phyloP scores from a whole-genome alignment of 2,113 vertebrate species.

The Callocephalon fimbriatum region DNA sequence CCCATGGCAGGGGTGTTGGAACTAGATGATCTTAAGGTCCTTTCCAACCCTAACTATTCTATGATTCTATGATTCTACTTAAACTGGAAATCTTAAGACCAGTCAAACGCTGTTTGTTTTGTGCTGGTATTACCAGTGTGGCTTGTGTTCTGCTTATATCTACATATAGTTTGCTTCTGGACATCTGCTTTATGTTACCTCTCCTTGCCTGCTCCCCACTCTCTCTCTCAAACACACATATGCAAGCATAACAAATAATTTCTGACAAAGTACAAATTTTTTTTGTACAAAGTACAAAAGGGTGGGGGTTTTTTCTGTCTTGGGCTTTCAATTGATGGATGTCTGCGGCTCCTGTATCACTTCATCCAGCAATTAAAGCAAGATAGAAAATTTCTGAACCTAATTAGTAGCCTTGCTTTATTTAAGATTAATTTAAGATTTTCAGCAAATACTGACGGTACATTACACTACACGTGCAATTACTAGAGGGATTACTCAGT shows the following conservation, averaged over 20 bases:
- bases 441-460: background rate
- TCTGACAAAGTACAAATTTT: background rate
- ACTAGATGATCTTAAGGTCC: no score
- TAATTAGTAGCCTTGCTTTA: background rate
- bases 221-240: background rate
- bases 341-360: background rate
- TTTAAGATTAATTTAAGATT: background rate
- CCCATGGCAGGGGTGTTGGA: no score
- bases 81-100: background rate
- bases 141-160: background rate
- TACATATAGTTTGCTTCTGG: background rate
- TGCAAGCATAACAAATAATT: background rate
- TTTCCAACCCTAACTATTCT: no score
- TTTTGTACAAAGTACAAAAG: background rate
- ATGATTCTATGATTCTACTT: background rate
- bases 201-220: background rate
- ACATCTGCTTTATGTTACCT: constrained; percentile 44
- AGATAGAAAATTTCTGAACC: background rate
- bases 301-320: background rate
- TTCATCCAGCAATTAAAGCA: background rate
- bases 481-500: background rate
- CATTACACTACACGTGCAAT: background rate
- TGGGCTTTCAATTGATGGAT: background rate
- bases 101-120: background rate
- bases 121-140: background rate